A percentile compares a stretch with the other conserved stretches of the same genome.
phyloP scores from a whole-genome alignment of 2,113 vertebrate genomes.

The Chaetura pelagica region DNA sequence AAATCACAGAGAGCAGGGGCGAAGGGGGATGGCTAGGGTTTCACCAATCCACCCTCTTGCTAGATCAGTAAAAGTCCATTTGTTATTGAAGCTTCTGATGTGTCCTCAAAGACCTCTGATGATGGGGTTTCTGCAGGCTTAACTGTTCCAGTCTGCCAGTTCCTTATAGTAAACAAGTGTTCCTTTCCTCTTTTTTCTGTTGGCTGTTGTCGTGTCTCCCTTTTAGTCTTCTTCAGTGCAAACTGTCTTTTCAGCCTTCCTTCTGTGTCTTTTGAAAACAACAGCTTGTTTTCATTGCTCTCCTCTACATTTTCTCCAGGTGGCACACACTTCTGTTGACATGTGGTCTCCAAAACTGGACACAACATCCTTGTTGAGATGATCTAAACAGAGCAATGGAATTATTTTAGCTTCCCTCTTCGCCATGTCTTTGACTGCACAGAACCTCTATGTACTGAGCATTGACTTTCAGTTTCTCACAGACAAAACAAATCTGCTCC shows the following conservation, averaged over 20 bases:
- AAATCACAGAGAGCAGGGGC: not conserved
- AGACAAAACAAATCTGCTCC: not conserved
- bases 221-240: not conserved
- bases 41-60: not conserved
- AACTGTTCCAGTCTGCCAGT: not conserved
- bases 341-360: not conserved
- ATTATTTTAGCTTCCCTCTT: not conserved
- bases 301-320: not conserved
- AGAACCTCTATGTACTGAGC: not conserved
- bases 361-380: not conserved
- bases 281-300: not conserved
- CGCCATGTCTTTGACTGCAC: not conserved
- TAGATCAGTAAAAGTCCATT: not conserved
- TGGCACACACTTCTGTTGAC: not conserved
- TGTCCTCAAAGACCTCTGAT: not conserved
- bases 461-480: not conserved
- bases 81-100: not conserved
- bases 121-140: not conserved
- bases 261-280: not conserved
- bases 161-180: not conserved
- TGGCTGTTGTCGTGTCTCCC: not conserved
- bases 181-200: not conserved
- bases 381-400: not conserved
- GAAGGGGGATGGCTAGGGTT: not conserved
- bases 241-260: not conserved